phyloP scores from a whole-genome alignment of 2,797 vertebrate species.

The Aselliscus stoliczkanus region DNA sequence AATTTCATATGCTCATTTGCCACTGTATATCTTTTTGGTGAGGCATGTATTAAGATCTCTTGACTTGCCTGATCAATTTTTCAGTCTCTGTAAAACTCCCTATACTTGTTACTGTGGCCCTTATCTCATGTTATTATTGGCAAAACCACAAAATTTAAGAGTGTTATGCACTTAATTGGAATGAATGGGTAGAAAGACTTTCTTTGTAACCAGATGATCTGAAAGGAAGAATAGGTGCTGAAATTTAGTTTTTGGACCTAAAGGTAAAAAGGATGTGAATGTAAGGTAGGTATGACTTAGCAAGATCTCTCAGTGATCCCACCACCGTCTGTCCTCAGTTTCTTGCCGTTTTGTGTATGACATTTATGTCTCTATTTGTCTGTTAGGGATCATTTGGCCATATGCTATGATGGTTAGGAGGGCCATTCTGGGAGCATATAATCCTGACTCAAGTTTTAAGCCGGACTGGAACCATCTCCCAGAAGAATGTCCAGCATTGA shows the following conservation, averaged over 20 bases:
- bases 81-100: not conserved
- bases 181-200: not conserved
- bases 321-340: not conserved
- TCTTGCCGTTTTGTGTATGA: not conserved
- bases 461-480: not conserved
- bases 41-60: not conserved
- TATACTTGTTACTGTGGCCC: not conserved
- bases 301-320: not conserved
- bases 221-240: not conserved
- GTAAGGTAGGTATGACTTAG: not conserved
- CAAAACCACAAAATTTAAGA: not conserved
- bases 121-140: not conserved
- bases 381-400: not conserved
- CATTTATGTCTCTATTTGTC: not conserved
- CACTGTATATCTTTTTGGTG: not conserved
- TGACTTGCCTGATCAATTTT: not conserved
- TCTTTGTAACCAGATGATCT: not conserved
- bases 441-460: not conserved
- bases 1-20: not conserved
- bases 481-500: not conserved
- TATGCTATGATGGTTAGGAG: not conserved
- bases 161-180: not conserved
- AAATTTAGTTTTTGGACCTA: not conserved
- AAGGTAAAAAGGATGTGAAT: not conserved
- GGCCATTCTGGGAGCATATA: not conserved